phyloP scores from a whole-genome alignment of 2,113 vertebrate genomes.

The Platanista minor region DNA sequence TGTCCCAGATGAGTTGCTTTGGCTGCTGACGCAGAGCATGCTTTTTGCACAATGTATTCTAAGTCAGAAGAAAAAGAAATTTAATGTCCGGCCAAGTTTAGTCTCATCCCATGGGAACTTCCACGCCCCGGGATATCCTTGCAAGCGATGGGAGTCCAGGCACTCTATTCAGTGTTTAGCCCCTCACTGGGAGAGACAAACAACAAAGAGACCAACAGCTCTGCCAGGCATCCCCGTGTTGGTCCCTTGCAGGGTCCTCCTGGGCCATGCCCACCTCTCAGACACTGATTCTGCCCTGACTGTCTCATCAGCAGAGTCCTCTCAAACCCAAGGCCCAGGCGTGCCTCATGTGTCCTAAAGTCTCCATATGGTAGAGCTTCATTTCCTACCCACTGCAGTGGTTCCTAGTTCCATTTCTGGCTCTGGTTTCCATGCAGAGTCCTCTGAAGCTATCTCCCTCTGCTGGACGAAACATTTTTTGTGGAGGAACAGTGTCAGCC shows the following conservation, averaged over 20 bases:
- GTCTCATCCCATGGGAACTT: background rate
- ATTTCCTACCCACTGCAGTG: rapidly evolving
- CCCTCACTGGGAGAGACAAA: background rate
- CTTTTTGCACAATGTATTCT: conserved; percentile 2
- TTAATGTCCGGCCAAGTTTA: background rate
- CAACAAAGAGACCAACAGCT: background rate
- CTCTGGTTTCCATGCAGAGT: background rate
- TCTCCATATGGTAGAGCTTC: background rate
- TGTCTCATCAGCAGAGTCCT: background rate
- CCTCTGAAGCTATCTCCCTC: background rate
- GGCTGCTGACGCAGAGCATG: background rate
- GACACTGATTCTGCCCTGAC: background rate
- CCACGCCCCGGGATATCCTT: background rate
- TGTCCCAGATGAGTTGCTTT: background rate
- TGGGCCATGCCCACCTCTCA: background rate
- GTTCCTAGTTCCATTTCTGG: background rate
- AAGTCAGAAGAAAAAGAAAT: background rate
- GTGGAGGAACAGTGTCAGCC: background rate
- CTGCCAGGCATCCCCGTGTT: rapidly evolving
- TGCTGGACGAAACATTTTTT: background rate
- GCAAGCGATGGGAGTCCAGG: background rate
- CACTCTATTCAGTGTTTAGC: rapidly evolving
- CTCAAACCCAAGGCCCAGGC: background rate
- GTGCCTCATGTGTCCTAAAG: background rate
- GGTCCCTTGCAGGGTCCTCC: background rate